Evolutionary conservation across 2,113 vertebrate species (phyloP), one percentile per base, ranked within the genome.

Genomic region (Henicopernis longicauda): DNA sequence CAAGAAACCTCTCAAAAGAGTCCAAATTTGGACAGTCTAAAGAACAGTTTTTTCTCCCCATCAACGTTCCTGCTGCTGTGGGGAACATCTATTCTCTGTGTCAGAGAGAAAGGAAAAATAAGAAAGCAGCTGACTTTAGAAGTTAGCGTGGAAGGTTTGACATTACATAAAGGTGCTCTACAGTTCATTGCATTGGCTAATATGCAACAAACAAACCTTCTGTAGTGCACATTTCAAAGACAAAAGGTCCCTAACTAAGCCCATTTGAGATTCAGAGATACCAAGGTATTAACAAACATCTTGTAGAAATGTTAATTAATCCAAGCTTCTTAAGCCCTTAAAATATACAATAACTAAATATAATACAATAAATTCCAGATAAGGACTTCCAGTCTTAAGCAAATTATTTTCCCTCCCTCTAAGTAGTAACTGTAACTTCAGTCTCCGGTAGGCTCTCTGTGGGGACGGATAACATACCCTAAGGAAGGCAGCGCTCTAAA

Each of bases 301-400:
- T 69, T 82, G 67, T 73, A 90, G 95, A 93, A 90, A 86, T 57
- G n/a, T 57, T 29, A 94, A 80, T 93, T 84, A 45, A 77, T 58
- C n/a, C 12, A 49, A 86, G 45, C 20, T 87, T 85, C 69, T 23
- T 45, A 6, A 94, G 22, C 23, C n/a, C 45, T 89, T 83, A 74
- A 89, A 94, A 85, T 42, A 71, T 13, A 94, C 13, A 3, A 63
- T 57, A 93, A 86, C 45, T 61, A 96, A 95, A 36, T 79, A 42
- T 25, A 96, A 82, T 38, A 76, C 34, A 85, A 85, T 89, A 55
- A 92, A 87, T 84, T 86, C 32, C 13, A 77, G 8, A 45, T 9
- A 93, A 91, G 26, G 58, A 36, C 65, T 87, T 89, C 82, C 19
- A 84, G 58, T 27, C 26, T 69, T 67, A 32, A 80, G 26, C 21